phyloP scores from a whole-genome alignment of 2,113 vertebrate species.

The Trichechus manatus region DNA sequence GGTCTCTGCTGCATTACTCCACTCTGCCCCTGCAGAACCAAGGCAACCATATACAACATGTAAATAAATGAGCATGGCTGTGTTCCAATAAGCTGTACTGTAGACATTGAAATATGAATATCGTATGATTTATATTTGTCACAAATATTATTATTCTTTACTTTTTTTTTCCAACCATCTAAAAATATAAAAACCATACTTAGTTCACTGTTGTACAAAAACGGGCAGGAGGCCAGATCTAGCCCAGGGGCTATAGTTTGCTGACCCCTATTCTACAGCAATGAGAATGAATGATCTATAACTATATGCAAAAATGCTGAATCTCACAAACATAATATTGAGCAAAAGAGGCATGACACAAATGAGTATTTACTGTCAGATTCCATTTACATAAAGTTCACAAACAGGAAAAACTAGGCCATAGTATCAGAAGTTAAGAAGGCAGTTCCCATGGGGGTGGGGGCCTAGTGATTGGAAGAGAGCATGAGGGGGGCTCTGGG shows the following conservation, averaged over 20 bases:
- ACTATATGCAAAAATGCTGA: background rate
- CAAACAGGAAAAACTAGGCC: background rate
- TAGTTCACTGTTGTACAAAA: background rate
- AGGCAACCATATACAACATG: background rate
- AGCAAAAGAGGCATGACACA: slow-evolving; percentile 3
- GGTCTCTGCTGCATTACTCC: slow-evolving; percentile 4
- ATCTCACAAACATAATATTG: background rate
- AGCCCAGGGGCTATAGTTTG: background rate
- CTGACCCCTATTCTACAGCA: background rate
- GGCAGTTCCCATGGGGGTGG: background rate
- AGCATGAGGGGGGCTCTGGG: background rate
- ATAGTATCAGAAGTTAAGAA: background rate
- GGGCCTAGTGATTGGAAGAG: background rate
- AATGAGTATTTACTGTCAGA: background rate
- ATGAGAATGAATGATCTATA: background rate
- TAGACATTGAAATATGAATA: background rate
- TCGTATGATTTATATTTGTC: background rate
- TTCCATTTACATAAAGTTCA: background rate
- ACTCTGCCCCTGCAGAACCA: background rate
- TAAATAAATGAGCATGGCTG: no score
- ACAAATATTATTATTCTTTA: background rate
- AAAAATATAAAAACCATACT: slow-evolving; percentile 30
- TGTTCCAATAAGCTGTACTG: background rate
- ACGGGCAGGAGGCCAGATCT: background rate
- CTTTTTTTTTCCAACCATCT: background rate